Conservation (phyloP, 2,888 invertebrate species). For the Plebejus anna region DNA sequence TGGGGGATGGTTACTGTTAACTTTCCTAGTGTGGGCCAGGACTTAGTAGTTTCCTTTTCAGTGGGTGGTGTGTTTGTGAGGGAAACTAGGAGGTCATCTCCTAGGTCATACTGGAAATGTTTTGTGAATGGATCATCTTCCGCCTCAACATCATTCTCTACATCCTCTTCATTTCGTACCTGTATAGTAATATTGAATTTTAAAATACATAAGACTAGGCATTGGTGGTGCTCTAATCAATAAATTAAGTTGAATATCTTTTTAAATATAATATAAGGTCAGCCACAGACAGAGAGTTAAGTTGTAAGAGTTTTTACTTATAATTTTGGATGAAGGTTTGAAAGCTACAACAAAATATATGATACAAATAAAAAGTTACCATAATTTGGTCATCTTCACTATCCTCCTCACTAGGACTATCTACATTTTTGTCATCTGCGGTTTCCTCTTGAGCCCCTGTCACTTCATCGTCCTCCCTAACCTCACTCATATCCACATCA, state of each 20-base stretch:
- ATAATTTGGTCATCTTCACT: slow-evolving; percentile 31
- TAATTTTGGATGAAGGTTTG: no score
- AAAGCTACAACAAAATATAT: not conserved
- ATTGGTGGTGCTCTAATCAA: no score
- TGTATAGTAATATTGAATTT: not conserved
- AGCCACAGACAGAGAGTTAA: no score
- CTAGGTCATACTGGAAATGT: slow-evolving; percentile 84
- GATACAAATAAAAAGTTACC: slow-evolving; percentile 31
- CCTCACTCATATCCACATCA: slow-evolving; percentile 38
- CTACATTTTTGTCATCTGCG: slow-evolving; percentile 18
- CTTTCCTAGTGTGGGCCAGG: slow-evolving; percentile 83
- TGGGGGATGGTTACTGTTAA: slow-evolving; percentile 81
- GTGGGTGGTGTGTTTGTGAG: slow-evolving; percentile 74
- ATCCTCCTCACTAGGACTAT: slow-evolving; percentile 29
- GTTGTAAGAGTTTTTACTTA: no score
- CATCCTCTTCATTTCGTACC: slow-evolving; percentile 38
- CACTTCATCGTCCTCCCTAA: slow-evolving; percentile 36
- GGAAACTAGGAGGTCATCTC: slow-evolving; percentile 81
- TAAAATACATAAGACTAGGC: not conserved
- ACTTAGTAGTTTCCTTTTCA: slow-evolving; percentile 57
- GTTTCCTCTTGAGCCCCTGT: slow-evolving; percentile 36
- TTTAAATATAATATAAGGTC: no score
- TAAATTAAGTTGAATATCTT: no score
- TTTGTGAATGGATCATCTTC: slow-evolving; percentile 83
- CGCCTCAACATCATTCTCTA: slow-evolving; percentile 46